These are phyloP conservation scores for Tetramorium parvispinum DNA, from an alignment of 1,140 invertebrate genomes.

Conservation along the genomic window DNA sequence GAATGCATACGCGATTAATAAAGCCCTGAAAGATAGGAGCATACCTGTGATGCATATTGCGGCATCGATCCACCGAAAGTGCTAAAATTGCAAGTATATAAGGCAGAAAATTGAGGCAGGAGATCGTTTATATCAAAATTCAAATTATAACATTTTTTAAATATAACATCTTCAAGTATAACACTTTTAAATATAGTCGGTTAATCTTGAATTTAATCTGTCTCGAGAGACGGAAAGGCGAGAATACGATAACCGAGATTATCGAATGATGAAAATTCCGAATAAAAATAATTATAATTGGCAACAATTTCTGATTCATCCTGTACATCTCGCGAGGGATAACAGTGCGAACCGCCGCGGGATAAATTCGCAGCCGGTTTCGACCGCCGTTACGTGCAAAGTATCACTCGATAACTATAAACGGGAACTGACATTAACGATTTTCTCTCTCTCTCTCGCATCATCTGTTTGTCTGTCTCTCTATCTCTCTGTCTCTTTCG, in stretches of 20 bases:
- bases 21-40: background rate
- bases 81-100: background rate
- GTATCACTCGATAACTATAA: conserved; percentile 41
- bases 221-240: background rate
- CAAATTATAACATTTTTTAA: background rate
- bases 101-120: background rate
- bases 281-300: background rate
- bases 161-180: background rate
- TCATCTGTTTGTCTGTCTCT: conserved; percentile 26
- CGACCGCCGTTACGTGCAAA: conserved; percentile 5
- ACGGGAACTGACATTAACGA: conserved; percentile 49
- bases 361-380: conserved; percentile 31
- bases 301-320: background rate
- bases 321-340: background rate
- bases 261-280: background rate
- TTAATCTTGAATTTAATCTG: background rate
- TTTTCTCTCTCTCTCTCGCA: conserved; percentile 21
- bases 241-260: background rate
- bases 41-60: background rate
- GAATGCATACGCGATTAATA: background rate
- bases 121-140: background rate
- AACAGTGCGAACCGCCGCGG: background rate
- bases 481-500: conserved; percentile 7
- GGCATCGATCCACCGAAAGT: background rate
- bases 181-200: background rate